Conservation (phyloP, 2,797 vertebrate species). For the Chelidonichthys spinosus region DNA sequence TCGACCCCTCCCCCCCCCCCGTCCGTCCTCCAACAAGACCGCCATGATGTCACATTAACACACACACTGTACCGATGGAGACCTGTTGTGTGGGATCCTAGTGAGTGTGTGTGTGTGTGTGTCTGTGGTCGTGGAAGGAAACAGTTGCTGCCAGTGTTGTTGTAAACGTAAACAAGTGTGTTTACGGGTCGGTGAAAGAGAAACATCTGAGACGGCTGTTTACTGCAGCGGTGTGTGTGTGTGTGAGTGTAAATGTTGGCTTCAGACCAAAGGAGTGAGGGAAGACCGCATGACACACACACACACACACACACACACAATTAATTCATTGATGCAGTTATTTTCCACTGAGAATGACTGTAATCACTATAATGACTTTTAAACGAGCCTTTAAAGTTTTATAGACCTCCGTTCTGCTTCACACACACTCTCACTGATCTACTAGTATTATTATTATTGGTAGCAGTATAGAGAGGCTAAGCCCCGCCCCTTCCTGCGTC, state of each 20-base stretch:
- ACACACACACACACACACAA: constrained; percentile 26
- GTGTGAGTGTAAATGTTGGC: constrained; percentile 43
- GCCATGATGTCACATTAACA: constrained; percentile 7
- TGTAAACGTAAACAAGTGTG: constrained; percentile 80
- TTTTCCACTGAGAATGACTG: constrained; percentile 43
- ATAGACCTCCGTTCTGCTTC: constrained; percentile 12
- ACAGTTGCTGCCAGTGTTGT: constrained; percentile 66
- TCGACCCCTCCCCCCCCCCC: too few relatives aligned
- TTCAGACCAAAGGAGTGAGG: constrained; percentile 45
- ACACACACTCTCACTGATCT: background rate
- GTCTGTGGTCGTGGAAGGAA: constrained; percentile 58
- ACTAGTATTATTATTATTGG: too few relatives aligned
- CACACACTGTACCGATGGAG: constrained; percentile 37
- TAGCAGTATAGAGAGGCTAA: too few relatives aligned
- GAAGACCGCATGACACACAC: constrained; percentile 38
- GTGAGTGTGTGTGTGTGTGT: constrained; percentile 24
- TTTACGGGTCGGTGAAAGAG: constrained; percentile 76
- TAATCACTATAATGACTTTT: constrained; percentile 56
- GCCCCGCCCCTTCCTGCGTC: background rate
- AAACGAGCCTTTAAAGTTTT: constrained; percentile 48
- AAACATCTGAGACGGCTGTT: constrained; percentile 73
- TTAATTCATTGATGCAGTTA: constrained; percentile 40
- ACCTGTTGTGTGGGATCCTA: constrained; percentile 56
- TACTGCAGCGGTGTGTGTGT: constrained; percentile 55
- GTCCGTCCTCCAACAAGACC: too few relatives aligned